Base-by-base conservation (phyloP, 1,140 invertebrate species). In the Lucilia cuprina region DNA sequence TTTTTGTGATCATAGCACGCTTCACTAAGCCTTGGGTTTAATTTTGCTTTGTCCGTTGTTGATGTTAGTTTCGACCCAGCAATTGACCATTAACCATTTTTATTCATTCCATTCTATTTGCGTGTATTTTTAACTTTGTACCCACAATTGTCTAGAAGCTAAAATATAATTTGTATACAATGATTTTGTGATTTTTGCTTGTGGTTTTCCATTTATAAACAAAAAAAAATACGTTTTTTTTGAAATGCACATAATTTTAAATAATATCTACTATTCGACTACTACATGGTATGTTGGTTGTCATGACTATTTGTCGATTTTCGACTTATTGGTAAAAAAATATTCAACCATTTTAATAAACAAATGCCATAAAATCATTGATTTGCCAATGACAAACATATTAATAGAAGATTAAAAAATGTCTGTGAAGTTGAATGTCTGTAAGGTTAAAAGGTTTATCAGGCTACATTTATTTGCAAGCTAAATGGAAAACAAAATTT, bases 221-320 rank as follows among this genome's bases (percentile, higher is more conserved):
- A n/a, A 60, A 60, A 60, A 60, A 60, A 70, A 19, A 70, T 5
- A 10, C 17, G 2, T 60, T 70, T 70, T 30, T 30, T 30, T 70
- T 21, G 25, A 70, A 70, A 70, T 70, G 65, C 65, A 70, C 65
- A 70, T 70, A 70, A 70, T 70, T 70, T 70, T 70, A n/a, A 70
- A 70, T 70, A 70, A 70, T 21, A 70, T 41, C 65, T 21, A 30
- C 25, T 30, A 30, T 30, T 30, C 25, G 25, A 30, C 25, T 60
- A 7, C 5, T 41, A 10, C 41, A 8, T 41, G 5, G 41, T 41
- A 7, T 41, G 41, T 41, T 60, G 55, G 14, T 60, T 60, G 55
- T 60, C 55, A 60, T 60, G 55, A 60, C 55, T 60, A 60, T 60
- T 60, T 60, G 55, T 60, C n/a, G 41, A 41, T 60, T 60, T 14